Evolutionary conservation across 2,797 vertebrate species (phyloP), one percentile per base, ranked within the genome.

Genomic region (Cottoperca gobio): DNA sequence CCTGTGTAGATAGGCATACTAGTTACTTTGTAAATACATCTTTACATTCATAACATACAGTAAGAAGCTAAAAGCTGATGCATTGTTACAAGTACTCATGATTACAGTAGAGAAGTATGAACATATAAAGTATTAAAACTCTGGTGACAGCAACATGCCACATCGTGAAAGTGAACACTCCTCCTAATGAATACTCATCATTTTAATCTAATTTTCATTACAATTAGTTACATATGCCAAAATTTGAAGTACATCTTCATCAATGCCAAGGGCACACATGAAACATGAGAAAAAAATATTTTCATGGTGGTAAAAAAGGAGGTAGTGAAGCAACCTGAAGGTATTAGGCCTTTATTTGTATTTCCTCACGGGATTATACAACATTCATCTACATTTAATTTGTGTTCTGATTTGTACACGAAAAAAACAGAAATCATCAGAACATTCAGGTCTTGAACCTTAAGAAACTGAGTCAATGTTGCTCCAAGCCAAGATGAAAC

Each of bases 391-490:
- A 73, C 7, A 50, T 66, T 54, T 9, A 0, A 42, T 73, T 40
- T 57, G 68, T 46, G 2, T 21, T 45, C 6, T 48, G 7, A 48
- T 60, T 57, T 33, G 3, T 54, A 17, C 12, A 1, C 1, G 0
- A 43, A 37, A 33, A 57, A 69, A 17, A 21, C 31, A 49, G 17
- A 68, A 60, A 49, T 40, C 37, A 31, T 74, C 14, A 4, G 33
- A 68, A 53, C 6, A n/a, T 48, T 0, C 8, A 49, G 24, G 35
- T 53, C 4, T 21, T 42, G 40, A 45, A 39, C n/a, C 19, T 37
- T 42, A 3, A 69, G 37, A 75, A 85, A 67, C 40, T 0, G 2
- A 46, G 19, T 40, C 11, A 17, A 28, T 33, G 2, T 70, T 31
- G 33, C 16, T 68, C 23, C 3, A 3, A 60, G 59, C 64, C 57